phyloP scores from a whole-genome alignment of 1,140 invertebrate genomes.

The Drosophila melanogaster region DNA sequence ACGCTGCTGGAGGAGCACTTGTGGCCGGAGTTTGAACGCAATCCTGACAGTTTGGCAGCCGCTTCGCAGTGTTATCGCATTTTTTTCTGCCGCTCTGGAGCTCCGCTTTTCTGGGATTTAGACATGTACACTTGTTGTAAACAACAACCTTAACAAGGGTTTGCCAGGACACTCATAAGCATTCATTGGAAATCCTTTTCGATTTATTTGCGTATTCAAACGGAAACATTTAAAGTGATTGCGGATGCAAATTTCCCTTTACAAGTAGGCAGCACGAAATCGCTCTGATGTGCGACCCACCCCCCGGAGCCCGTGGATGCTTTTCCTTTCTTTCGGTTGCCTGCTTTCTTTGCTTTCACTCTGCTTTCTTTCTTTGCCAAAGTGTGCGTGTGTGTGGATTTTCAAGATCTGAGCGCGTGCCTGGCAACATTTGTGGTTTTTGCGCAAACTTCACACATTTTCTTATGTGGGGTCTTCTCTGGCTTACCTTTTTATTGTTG shows the following conservation, averaged over 20 bases:
- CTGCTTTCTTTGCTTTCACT: conserved; percentile 12
- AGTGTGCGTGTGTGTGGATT: conserved; percentile 34
- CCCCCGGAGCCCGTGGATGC: conserved; percentile 4
- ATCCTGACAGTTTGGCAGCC: conserved; percentile 51
- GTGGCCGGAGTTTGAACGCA: conserved; percentile 31
- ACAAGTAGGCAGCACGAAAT: conserved; percentile 57
- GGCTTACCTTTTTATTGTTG: conserved; percentile 59
- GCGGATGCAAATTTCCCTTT: conserved; percentile 76
- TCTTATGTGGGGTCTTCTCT: conserved; percentile 57
- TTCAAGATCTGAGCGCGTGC: conserved; percentile 73
- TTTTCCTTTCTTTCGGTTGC: conserved; percentile 15
- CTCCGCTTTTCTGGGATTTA: conserved; percentile 62
- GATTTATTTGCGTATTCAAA: conserved; percentile 84
- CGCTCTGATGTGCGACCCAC: conserved; percentile 45
- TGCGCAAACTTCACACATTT: conserved; percentile 81
- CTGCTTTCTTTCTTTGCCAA: conserved; percentile 9
- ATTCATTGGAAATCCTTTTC: conserved; percentile 82
- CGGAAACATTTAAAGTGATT: conserved; percentile 84
- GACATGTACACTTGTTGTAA: conserved; percentile 79
- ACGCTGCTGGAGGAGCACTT: conserved; percentile 43
- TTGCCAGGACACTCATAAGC: conserved; percentile 74
- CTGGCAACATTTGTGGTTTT: conserved; percentile 81
- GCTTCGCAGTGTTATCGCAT: conserved; percentile 64
- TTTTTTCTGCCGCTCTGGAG: conserved; percentile 19
- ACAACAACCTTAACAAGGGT: conserved; percentile 81